phyloP scores from a whole-genome alignment of 1,140 invertebrate species.

The Aphelinus certus region DNA sequence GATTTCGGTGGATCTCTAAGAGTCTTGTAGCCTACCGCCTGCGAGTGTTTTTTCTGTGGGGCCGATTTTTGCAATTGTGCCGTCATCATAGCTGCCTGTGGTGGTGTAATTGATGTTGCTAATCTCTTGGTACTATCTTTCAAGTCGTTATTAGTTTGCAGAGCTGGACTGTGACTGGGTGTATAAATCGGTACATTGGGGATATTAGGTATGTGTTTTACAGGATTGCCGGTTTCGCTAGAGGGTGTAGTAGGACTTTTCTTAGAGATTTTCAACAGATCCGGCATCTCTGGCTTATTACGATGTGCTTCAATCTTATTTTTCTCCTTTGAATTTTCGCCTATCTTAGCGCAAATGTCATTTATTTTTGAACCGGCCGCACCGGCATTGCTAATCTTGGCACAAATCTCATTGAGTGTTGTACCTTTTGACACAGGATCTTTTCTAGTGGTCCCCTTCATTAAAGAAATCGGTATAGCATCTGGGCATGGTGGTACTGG shows the following conservation, averaged over 20 bases:
- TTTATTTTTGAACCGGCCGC: constrained; percentile 61
- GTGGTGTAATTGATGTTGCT: constrained; percentile 17
- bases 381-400: constrained; percentile 49
- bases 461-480: constrained; percentile 61
- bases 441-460: constrained; percentile 54
- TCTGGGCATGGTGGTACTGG: constrained; percentile 60
- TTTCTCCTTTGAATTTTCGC: constrained; percentile 63
- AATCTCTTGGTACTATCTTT: constrained; percentile 26
- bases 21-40: constrained; percentile 67
- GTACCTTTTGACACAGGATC: constrained; percentile 56
- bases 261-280: constrained; percentile 61
- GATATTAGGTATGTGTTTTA: constrained; percentile 57
- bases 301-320: constrained; percentile 51
- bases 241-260: constrained; percentile 41
- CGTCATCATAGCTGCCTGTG: constrained; percentile 39
- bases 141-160: constrained; percentile 29
- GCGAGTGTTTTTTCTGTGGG: constrained; percentile 53
- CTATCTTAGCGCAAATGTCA: constrained; percentile 63
- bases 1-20: constrained; percentile 68
- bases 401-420: constrained; percentile 57
- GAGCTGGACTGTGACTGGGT: constrained; percentile 45
- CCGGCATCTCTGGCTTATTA: constrained; percentile 57
- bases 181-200: constrained; percentile 61
- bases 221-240: constrained; percentile 12
- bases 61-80: constrained; percentile 5